Base-by-base conservation (phyloP, 1,140 invertebrate genomes). In the Heliconius melpomene region DNA sequence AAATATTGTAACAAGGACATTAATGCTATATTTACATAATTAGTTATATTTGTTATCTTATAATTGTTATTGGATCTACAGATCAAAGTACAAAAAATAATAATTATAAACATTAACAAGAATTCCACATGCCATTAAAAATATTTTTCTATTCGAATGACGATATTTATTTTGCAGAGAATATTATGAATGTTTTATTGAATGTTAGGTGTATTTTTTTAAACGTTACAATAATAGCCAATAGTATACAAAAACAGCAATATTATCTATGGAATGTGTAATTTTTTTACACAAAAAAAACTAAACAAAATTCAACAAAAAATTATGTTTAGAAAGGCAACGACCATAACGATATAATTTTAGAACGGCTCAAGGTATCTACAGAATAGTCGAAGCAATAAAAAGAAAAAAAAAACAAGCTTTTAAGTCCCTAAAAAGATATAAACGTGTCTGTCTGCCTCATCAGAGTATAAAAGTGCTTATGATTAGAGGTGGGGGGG, bases 351-450 rank as follows among this genome's bases (percentile, higher is more conserved):
- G 60, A 26, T 66, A 66, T 1, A 66, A 66, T 66, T 29, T 66
- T 29, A 66, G 26, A 66, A 66, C 23, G 13, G 60, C 60, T 66
- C 60, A 66, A 66, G 11, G n/a, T 66, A 66, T 66, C 60, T 66
- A 16, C 23, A 1, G 23, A 26, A 16, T 66, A 66, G 26, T 29
- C 13, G 16, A 66, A 66, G 60, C 23, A 29, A 66, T 29, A 66
- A 66, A 66, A 66, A 26, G 26, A 5, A 66, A 66, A 66, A n/a
- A 60, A 66, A 29, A 29, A 16, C 26, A 66, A 66, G 26, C 60
- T 66, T 66, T 66, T 26, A 66, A 66, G 60, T n/a, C 26, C 60
- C 60, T 2, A 66, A 66, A 66, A 66, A 66, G 60, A 29, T 29
- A 66, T 66, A 66, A 66, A 66, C 60, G 26, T 60, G 57, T 26